Conservation (phyloP, 2,888 invertebrate genomes). For the Himalopsyche tibetana region DNA sequence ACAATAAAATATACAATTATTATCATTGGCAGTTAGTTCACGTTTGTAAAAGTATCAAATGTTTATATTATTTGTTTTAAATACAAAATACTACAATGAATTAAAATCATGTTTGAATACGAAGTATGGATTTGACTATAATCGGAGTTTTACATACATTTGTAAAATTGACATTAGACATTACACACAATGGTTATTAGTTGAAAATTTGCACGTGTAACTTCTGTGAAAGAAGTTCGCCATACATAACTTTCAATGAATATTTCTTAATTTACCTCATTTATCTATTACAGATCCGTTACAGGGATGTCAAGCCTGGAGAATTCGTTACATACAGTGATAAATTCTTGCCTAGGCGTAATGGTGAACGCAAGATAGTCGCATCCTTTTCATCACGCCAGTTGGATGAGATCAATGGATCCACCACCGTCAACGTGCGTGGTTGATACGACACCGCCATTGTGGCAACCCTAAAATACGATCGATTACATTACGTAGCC, state of each 20-base stretch:
- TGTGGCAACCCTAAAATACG: constrained; percentile 32
- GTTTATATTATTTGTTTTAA: too few species aligned
- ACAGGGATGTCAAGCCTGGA: constrained; percentile 80
- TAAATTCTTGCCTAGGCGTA: constrained; percentile 77
- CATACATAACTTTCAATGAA: background rate
- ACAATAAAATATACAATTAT: too few species aligned
- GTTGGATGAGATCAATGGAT: constrained; percentile 80
- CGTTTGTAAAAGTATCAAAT: too few species aligned
- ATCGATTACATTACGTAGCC: background rate
- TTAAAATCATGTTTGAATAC: too few species aligned
- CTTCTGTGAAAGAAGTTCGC: too few species aligned
- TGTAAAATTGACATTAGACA: too few species aligned
- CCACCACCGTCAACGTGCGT: constrained; percentile 76
- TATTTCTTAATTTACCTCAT: background rate
- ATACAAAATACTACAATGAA: too few species aligned
- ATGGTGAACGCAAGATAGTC: constrained; percentile 80
- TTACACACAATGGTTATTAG: too few species aligned
- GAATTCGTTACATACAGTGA: constrained; percentile 80
- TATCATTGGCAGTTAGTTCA: too few species aligned
- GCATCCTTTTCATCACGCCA: constrained; percentile 82
- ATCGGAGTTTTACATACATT: too few species aligned
- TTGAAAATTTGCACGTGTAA: too few species aligned
- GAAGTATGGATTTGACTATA: too few species aligned
- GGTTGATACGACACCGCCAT: constrained; percentile 69
- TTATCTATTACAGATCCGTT: constrained; percentile 71